These are phyloP conservation scores for Hipposideros larvatus DNA, from an alignment of 2,797 vertebrate genomes.

Conservation along the genomic window DNA sequence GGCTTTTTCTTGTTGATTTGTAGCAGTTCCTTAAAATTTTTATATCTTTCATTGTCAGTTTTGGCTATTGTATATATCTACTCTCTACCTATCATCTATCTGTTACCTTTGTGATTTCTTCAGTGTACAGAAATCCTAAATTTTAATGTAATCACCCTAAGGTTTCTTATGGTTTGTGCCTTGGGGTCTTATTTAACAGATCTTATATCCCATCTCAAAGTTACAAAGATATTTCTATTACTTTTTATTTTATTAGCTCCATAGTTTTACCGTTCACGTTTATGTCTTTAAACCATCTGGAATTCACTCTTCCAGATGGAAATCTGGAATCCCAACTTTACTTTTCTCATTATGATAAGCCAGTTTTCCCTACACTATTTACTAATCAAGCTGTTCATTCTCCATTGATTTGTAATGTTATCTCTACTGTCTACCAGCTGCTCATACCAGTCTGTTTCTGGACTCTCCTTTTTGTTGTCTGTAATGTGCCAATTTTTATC, in stretches of 20 bases:
- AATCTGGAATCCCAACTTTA: neutral
- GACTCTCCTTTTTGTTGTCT: neutral
- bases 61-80: neutral
- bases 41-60: neutral
- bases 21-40: neutral
- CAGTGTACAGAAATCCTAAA: neutral
- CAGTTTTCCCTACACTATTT: neutral
- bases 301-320: neutral
- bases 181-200: neutral
- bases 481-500: neutral
- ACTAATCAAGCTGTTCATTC: neutral
- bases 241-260: neutral
- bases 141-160: neutral
- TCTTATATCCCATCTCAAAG: neutral
- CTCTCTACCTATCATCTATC: neutral
- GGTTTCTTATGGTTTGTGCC: neutral
- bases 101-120: neutral
- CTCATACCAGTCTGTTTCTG: neutral
- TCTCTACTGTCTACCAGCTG: neutral
- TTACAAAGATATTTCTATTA: neutral
- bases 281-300: neutral
- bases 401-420: neutral
- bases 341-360: neutral
- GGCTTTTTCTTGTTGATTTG: neutral
- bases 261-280: slow-evolving; percentile 10